A percentile compares a stretch with the other conserved stretches of the same genome.
These are phyloP conservation scores for Cranoglanis bouderius DNA, from an alignment of 2,113 vertebrate genomes.

Conservation along the genomic window DNA sequence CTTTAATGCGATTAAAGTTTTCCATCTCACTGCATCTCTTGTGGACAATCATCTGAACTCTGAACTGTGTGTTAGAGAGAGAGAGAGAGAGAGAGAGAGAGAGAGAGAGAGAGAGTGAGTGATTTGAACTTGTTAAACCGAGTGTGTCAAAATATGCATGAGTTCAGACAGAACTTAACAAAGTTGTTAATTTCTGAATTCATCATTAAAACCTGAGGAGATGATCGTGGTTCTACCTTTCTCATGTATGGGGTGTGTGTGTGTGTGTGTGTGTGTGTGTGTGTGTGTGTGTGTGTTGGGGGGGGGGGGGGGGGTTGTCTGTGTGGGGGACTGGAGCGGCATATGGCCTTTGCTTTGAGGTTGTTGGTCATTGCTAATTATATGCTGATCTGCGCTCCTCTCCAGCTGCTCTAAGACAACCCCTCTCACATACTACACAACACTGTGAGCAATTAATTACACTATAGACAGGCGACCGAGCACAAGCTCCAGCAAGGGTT, in stretches of 20 bases:
- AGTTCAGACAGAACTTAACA: slow-evolving; percentile 17
- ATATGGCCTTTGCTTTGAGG: slow-evolving; percentile 47
- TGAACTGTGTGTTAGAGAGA: slow-evolving; percentile 32
- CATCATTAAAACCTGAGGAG: slow-evolving; percentile 8
- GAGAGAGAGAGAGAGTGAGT: not conserved
- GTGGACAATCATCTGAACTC: slow-evolving; percentile 71
- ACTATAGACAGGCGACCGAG: not conserved
- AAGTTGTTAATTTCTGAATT: not conserved
- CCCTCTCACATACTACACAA: slow-evolving; percentile 1
- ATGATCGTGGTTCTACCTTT: not conserved
- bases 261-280: slow-evolving; percentile 34
- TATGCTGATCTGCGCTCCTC: slow-evolving; percentile 38
- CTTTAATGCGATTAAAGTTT: slow-evolving; percentile 83
- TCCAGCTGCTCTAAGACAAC: slow-evolving; percentile 24
- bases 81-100: not conserved
- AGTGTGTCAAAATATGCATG: not conserved
- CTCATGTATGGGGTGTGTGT: slow-evolving; percentile 3
- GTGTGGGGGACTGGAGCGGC: not conserved
- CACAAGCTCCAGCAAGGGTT: not conserved
- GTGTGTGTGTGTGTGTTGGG: slow-evolving; percentile 23
- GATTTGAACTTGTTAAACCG: slow-evolving; percentile 34
- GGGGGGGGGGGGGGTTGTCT: slow-evolving; percentile 10
- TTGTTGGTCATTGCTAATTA: slow-evolving; percentile 41
- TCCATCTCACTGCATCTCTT: slow-evolving; percentile 77
- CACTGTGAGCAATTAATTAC: slow-evolving; percentile 27